These are phyloP conservation scores for Phalacrocorax brasilianus DNA, from an alignment of 2,113 vertebrate species.

Conservation along the genomic window DNA sequence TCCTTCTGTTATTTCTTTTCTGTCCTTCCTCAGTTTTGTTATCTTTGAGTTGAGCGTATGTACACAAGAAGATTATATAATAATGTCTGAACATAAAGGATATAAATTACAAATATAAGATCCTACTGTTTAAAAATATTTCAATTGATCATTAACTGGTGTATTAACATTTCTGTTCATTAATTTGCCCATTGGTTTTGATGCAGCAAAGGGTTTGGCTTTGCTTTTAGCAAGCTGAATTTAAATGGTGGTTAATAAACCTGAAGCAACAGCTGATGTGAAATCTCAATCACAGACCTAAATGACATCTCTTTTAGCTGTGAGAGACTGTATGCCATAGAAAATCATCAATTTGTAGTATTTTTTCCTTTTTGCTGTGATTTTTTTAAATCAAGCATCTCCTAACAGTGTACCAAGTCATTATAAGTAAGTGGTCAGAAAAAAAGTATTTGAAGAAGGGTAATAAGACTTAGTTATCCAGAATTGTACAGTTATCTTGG, in stretches of 20 bases:
- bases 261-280: neutral
- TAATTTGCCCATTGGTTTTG: neutral
- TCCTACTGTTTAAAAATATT: neutral
- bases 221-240: neutral
- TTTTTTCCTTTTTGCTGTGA: neutral
- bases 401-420: neutral
- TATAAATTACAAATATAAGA: neutral
- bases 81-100: neutral
- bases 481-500: neutral
- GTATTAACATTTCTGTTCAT: neutral
- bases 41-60: neutral
- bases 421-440: neutral
- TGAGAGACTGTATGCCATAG: neutral
- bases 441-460: neutral
- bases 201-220: neutral
- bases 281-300: neutral
- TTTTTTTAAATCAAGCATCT: neutral
- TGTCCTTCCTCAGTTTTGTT: neutral
- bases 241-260: neutral
- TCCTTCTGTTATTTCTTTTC: neutral
- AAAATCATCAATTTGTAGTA: neutral
- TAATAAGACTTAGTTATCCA: neutral
- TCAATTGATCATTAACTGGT: neutral
- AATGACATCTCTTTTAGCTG: neutral
- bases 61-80: neutral